Evolutionary conservation across 2,888 invertebrate species (phyloP).

Genomic region (Aspidapion aeneum): DNA sequence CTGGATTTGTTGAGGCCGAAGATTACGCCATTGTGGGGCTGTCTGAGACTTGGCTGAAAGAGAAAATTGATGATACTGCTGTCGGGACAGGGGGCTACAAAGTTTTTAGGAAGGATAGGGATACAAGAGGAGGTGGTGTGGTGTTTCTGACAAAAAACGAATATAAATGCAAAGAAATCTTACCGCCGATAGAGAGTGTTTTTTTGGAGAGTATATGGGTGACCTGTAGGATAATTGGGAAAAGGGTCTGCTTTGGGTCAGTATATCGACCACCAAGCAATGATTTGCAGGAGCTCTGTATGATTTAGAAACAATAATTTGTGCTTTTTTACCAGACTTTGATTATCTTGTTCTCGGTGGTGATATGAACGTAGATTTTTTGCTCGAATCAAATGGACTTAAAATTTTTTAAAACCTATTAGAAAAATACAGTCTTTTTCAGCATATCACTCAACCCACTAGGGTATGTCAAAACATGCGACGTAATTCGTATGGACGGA

Average conservation of each 20-base stretch:
- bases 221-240: neutral
- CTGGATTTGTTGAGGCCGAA: neutral
- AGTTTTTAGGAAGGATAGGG: neutral
- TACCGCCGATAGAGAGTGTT: neutral
- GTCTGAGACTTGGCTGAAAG: slow-evolving; percentile 5
- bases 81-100: no score
- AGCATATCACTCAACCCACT: neutral
- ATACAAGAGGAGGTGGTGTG: neutral
- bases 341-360: neutral
- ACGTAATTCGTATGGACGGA: neutral
- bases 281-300: neutral
- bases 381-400: neutral
- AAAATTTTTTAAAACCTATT: neutral
- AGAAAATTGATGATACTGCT: no score
- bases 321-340: slow-evolving; percentile 1
- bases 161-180: neutral
- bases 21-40: neutral
- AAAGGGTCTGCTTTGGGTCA: slow-evolving; percentile 6
- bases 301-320: neutral
- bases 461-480: neutral
- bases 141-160: neutral
- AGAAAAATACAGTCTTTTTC: neutral
- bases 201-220: neutral
- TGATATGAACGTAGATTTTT: neutral
- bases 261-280: slow-evolving; percentile 1